Conservation (phyloP, 2,888 invertebrate species). For the Tenthredo mesomela region DNA sequence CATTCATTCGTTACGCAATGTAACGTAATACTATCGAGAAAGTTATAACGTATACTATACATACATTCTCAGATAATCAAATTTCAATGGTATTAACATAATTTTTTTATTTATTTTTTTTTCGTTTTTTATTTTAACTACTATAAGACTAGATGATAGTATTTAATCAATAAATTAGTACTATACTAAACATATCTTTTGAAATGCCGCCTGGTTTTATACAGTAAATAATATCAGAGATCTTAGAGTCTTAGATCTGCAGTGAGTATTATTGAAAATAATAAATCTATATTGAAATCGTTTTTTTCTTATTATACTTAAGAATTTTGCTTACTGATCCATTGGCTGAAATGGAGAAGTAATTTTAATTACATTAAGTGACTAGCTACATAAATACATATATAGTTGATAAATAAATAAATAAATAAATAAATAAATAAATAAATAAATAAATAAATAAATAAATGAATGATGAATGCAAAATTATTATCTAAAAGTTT, state of each 20-base stretch:
- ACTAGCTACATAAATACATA: slow-evolving; percentile 51
- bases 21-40: background rate
- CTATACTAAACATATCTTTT: slow-evolving; percentile 66
- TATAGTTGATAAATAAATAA: slow-evolving; percentile 56
- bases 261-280: slow-evolving; percentile 38
- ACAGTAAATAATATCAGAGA: slow-evolving; percentile 59
- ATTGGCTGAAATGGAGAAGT: slow-evolving; percentile 43
- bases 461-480: slow-evolving; percentile 56
- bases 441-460: slow-evolving; percentile 56
- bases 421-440: slow-evolving; percentile 54
- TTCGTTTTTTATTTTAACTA: background rate
- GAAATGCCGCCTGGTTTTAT: slow-evolving; percentile 62
- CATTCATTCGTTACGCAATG: slow-evolving; percentile 1
- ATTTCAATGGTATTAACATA: background rate
- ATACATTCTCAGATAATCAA: background rate
- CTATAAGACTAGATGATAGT: background rate
- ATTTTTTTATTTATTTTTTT: no score
- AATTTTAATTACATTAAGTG: slow-evolving; percentile 30
- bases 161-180: slow-evolving; percentile 54
- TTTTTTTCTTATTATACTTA: slow-evolving; percentile 27
- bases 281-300: slow-evolving; percentile 5
- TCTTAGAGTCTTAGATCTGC: slow-evolving; percentile 1
- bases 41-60: background rate
- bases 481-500: slow-evolving; percentile 16
- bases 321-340: slow-evolving; percentile 33